Evolutionary conservation across 2,113 vertebrate species (phyloP).

Genomic region (Perca flavescens): DNA sequence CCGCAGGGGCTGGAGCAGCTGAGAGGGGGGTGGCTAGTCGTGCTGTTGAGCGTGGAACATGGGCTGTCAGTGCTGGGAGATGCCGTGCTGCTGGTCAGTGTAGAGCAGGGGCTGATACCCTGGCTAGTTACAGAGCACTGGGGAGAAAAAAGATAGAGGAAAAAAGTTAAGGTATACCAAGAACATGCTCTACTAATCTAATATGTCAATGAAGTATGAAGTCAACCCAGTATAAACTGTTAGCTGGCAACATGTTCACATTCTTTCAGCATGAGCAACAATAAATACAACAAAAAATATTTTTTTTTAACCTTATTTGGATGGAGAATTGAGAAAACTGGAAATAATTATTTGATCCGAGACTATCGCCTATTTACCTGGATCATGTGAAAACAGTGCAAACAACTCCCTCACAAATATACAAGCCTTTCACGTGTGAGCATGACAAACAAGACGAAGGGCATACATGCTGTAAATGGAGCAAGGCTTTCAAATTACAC

Average conservation of each 20-base stretch:
- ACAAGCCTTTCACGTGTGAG: slow-evolving; percentile 51
- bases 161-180: slow-evolving; percentile 18
- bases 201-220: slow-evolving; percentile 43
- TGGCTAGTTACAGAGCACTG: slow-evolving; percentile 88
- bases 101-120: slow-evolving; percentile 95
- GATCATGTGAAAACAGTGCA: slow-evolving; percentile 62
- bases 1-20: slow-evolving; percentile 91
- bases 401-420: slow-evolving; percentile 51
- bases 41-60: slow-evolving; percentile 97
- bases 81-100: slow-evolving; percentile 95
- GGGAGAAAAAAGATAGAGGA: neutral
- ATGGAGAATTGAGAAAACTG: slow-evolving; percentile 26
- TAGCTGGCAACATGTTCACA: slow-evolving; percentile 42
- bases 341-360: slow-evolving; percentile 21
- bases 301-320: slow-evolving; percentile 55
- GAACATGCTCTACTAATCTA: slow-evolving; percentile 31
- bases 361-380: slow-evolving; percentile 36
- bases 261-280: slow-evolving; percentile 37
- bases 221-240: slow-evolving; percentile 23
- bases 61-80: slow-evolving; percentile 96
- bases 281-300: slow-evolving; percentile 28
- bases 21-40: slow-evolving; percentile 84
- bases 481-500: slow-evolving; percentile 65
- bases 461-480: slow-evolving; percentile 45
- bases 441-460: slow-evolving; percentile 63